These are phyloP conservation scores for Herpailurus yagouaroundi DNA, from an alignment of 2,113 vertebrate genomes.

Conservation along the genomic window DNA sequence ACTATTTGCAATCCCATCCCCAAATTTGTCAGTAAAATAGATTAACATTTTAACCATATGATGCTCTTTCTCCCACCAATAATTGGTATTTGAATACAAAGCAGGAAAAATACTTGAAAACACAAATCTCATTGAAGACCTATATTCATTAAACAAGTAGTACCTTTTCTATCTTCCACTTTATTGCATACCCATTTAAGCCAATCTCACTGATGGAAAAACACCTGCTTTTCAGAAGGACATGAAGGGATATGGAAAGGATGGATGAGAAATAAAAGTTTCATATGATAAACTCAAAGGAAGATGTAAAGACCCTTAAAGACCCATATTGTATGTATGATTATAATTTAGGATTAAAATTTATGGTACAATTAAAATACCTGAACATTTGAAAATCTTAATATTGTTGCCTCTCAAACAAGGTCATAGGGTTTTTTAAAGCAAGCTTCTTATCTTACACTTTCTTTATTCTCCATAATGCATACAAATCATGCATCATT, in stretches of 20 bases:
- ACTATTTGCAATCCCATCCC: neutral
- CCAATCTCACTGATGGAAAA: neutral
- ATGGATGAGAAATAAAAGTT: constrained; percentile 7
- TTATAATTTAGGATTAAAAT: neutral
- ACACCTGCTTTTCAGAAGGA: neutral
- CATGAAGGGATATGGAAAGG: neutral
- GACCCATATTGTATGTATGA: neutral
- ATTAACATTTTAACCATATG: neutral
- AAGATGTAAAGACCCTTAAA: neutral
- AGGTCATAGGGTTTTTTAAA: neutral
- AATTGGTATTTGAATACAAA: constrained; percentile 22
- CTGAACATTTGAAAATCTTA: neutral
- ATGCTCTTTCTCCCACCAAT: neutral
- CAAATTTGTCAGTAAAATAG: neutral
- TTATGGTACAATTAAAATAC: neutral
- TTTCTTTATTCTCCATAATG: neutral
- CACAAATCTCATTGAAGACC: neutral
- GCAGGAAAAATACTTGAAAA: neutral
- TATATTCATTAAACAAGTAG: neutral
- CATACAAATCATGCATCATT: neutral
- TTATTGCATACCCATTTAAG: neutral
- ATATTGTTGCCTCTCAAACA: neutral
- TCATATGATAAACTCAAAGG: neutral
- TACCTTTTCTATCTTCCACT: neutral
- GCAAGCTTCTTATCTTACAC: neutral